Evolutionary conservation across 2,888 invertebrate species (phyloP), one percentile per base, ranked within the genome.

Genomic region (Nomada lathburiana): DNA sequence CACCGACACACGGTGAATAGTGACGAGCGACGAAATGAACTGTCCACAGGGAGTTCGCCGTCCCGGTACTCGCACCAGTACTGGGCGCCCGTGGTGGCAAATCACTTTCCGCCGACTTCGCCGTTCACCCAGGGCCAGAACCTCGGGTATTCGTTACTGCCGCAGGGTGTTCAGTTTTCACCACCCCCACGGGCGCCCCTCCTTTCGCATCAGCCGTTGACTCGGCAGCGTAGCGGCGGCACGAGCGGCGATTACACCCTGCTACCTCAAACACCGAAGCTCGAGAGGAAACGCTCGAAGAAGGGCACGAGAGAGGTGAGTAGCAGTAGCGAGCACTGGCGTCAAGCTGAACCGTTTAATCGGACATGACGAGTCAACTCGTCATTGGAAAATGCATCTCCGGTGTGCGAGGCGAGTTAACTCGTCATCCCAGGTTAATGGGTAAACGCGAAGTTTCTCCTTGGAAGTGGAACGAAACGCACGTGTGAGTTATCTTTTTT

Each of bases 11-110:
- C 18, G 62, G 11, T 9, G n/a, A 64, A 20, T 63, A 18, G 47
- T 81, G 63, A 82, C 70, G 60, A 77, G 60, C 44, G 53, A 44
- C 44, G 64, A 69, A 68, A 65, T 60, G 67, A 52, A 70, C 44
- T 86, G 77, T 80, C 63, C 92, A 71, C 92, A 95, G 95, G 93
- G 88, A 94, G 94, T 87, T 94, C 94, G 26, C 94, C 94, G 65
- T 92, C 93, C 57, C 95, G 95, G 67, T 95, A 95, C 89, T 94
- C 95, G 76, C 93, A 94, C 81, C 95, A 95, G 88, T 94, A 95
- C 86, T 97, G 96, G 96, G 95, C 96, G 77, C 97, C 97, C 9
- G 93, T 97, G 81, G 96, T 96, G 65, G 97, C 97, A 44, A 96
- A 96, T 78, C 97, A 97, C 93, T 97, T 97, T 92, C 96, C 96